Percentiles rank a stretch among this genome's conserved stretches.
Evolutionary conservation across 2,113 vertebrate genomes (phyloP).

Genomic region (Tragulus kanchil): DNA sequence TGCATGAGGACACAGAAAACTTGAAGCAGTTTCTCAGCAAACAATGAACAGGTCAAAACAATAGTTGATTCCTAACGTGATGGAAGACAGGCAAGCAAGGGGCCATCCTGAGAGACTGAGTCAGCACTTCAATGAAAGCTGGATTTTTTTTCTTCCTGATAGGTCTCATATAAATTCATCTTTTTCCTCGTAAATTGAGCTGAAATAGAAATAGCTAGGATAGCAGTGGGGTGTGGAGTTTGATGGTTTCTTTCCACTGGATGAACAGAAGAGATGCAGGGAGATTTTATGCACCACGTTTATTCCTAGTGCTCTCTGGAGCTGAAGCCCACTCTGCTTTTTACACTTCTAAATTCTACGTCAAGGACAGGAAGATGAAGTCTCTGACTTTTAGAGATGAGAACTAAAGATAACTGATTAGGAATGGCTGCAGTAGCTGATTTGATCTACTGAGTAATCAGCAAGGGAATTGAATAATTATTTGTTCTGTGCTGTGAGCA

Average conservation of each 20-base stretch:
- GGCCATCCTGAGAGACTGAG: background rate
- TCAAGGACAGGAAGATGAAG: background rate
- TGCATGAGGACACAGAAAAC: background rate
- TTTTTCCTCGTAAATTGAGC: slow-evolving; percentile 63
- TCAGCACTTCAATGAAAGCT: slow-evolving; percentile 39
- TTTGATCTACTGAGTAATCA: background rate
- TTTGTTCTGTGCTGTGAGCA: background rate
- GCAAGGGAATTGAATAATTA: background rate
- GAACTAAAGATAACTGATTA: background rate
- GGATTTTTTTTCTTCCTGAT: slow-evolving; percentile 36
- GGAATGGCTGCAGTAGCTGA: background rate
- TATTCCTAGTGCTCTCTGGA: slow-evolving; percentile 70
- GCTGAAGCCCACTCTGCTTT: background rate
- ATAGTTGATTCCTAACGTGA: background rate
- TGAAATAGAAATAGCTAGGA: slow-evolving; percentile 60
- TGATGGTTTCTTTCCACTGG: slow-evolving; percentile 83
- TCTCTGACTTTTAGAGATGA: background rate
- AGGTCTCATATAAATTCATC: slow-evolving; percentile 76
- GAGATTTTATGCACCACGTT: slow-evolving; percentile 62
- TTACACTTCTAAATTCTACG: background rate
- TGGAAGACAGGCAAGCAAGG: slow-evolving; percentile 40
- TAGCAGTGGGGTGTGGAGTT: slow-evolving; percentile 73
- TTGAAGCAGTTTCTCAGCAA: background rate
- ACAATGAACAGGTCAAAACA: background rate
- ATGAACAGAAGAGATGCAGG: slow-evolving; percentile 67